Percentiles rank a stretch among this genome's conserved stretches.
These are phyloP conservation scores for Magallana nippona DNA, from an alignment of 2,888 invertebrate genomes.

Conservation along the genomic window DNA sequence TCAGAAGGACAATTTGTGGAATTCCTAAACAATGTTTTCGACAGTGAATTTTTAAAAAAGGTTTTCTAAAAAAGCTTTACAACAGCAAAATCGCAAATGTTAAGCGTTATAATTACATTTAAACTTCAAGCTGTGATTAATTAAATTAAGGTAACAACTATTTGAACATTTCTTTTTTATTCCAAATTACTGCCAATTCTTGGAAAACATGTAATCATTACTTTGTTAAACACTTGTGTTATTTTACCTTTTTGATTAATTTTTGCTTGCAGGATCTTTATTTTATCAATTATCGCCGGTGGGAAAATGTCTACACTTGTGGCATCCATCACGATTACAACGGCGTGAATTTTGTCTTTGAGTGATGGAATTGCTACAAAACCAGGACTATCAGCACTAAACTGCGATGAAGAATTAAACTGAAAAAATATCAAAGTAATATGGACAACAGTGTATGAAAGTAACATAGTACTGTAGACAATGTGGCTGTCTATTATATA, in stretches of 20 bases:
- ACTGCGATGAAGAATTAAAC: neutral
- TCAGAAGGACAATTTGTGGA: constrained; percentile 60
- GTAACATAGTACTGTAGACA: too few relatives aligned
- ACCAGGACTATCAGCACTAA: neutral
- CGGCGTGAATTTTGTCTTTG: constrained; percentile 8
- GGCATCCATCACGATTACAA: neutral
- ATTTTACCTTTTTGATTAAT: neutral
- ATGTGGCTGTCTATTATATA: too few relatives aligned
- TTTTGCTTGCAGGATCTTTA: neutral
- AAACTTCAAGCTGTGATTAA: too few relatives aligned
- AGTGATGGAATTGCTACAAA: neutral
- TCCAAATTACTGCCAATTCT: too few relatives aligned
- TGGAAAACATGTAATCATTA: too few relatives aligned
- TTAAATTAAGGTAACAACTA: too few relatives aligned
- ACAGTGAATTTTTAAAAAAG: neutral
- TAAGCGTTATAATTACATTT: neutral
- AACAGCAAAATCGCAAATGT: too few relatives aligned
- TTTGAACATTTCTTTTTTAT: too few relatives aligned
- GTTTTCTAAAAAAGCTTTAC: too few relatives aligned
- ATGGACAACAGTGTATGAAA: too few relatives aligned
- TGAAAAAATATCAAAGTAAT: neutral
- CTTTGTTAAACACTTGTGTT: too few relatives aligned
- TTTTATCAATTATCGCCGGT: neutral
- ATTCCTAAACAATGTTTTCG: constrained; percentile 51
- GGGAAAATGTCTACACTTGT: neutral